These are phyloP conservation scores for Drosophila conformis DNA, from an alignment of 2,888 invertebrate species.

Conservation along the genomic window DNA sequence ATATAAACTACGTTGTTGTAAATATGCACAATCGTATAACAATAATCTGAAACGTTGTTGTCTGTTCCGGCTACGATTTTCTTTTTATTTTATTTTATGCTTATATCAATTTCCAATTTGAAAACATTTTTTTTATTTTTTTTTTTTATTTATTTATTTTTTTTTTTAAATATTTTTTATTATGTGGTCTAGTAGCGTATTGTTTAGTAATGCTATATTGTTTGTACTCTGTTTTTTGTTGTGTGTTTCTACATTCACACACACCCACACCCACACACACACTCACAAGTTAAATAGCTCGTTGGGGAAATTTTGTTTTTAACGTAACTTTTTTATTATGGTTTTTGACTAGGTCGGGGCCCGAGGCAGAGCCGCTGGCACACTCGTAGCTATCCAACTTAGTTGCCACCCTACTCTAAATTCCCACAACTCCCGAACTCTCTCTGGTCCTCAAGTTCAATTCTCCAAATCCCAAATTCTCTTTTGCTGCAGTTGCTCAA, in stretches of 20 bases:
- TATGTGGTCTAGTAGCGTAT: neutral
- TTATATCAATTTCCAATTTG: neutral
- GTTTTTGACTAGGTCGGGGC: slow-evolving; percentile 18
- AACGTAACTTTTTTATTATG: slow-evolving; percentile 61
- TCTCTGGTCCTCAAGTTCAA: neutral
- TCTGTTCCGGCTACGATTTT: too few relatives aligned
- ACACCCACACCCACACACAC: slow-evolving; percentile 13
- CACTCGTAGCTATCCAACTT: slow-evolving; percentile 15
- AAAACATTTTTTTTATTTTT: rapidly evolving
- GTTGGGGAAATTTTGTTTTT: slow-evolving; percentile 76
- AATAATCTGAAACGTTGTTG: too few relatives aligned
- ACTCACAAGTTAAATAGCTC: slow-evolving; percentile 60
- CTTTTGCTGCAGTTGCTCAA: slow-evolving; percentile 16
- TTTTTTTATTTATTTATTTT: neutral
- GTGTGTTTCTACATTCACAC: slow-evolving; percentile 15
- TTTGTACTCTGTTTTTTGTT: slow-evolving; percentile 4
- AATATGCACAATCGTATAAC: neutral
- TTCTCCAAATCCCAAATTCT: slow-evolving; percentile 1
- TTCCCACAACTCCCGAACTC: slow-evolving; percentile 18
- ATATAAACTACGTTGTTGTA: neutral
- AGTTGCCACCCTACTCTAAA: neutral
- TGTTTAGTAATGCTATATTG: neutral
- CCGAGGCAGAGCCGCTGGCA: slow-evolving; percentile 31
- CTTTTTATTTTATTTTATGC: neutral
- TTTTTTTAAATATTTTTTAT: neutral